phyloP scores from a whole-genome alignment of 2,888 invertebrate genomes.

The Leptinotarsa juncta region DNA sequence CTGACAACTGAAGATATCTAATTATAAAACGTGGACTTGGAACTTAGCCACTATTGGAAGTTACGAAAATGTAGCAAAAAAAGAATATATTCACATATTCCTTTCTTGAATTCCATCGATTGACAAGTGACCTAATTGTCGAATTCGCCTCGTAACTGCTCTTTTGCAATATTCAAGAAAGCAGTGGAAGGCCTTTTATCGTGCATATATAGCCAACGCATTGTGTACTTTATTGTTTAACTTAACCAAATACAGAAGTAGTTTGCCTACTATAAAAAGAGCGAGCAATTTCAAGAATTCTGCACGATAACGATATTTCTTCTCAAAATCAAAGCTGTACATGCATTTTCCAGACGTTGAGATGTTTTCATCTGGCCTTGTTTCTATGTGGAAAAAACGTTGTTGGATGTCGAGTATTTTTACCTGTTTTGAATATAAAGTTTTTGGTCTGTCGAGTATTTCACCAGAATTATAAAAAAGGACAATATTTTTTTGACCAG shows the following conservation, averaged over 20 bases:
- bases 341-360: slow-evolving; percentile 41
- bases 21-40: too few relatives aligned
- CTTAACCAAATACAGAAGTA: slow-evolving; percentile 56
- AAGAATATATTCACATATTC: slow-evolving; percentile 7
- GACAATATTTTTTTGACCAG: too few relatives aligned
- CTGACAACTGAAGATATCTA: too few relatives aligned
- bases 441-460: neutral
- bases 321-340: slow-evolving; percentile 46
- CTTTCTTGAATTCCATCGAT: neutral
- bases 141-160: slow-evolving; percentile 15
- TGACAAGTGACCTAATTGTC: slow-evolving; percentile 8
- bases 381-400: slow-evolving; percentile 35
- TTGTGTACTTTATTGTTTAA: slow-evolving; percentile 54
- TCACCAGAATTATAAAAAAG: too few relatives aligned
- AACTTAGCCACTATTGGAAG: too few relatives aligned
- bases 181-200: slow-evolving; percentile 43
- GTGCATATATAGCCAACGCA: slow-evolving; percentile 53
- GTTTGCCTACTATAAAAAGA: slow-evolving; percentile 53
- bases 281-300: slow-evolving; percentile 52
- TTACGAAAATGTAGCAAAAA: neutral
- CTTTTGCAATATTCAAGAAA: slow-evolving; percentile 25
- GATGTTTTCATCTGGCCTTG: slow-evolving; percentile 35
- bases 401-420: slow-evolving; percentile 17
- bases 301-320: slow-evolving; percentile 44
- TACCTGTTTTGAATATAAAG: slow-evolving; percentile 5